These are phyloP conservation scores for Heterotis niloticus DNA, from an alignment of 2,113 vertebrate genomes.

Conservation along the genomic window DNA sequence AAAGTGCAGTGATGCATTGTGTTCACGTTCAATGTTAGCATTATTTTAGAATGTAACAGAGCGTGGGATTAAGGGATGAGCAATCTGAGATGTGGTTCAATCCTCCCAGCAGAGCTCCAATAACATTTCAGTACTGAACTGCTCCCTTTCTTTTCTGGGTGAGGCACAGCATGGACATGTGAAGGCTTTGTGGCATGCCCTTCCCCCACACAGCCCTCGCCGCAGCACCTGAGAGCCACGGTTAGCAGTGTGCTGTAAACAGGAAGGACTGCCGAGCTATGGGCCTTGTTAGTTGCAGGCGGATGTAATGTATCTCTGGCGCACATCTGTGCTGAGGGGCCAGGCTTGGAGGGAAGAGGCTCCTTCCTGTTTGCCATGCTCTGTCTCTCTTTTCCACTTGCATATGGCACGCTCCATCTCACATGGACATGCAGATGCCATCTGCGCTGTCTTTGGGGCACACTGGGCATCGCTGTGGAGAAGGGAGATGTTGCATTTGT, in stretches of 20 bases:
- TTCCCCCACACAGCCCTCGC: too few species aligned
- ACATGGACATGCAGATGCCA: background rate
- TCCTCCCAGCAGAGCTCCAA: too few species aligned
- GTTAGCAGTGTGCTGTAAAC: background rate
- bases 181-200: background rate
- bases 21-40: too few species aligned
- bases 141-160: background rate
- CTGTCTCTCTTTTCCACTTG: background rate
- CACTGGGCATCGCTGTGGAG: too few species aligned
- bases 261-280: background rate
- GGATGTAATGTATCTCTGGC: constrained; percentile 13
- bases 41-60: too few species aligned
- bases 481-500: too few species aligned
- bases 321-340: background rate
- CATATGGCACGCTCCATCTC: background rate
- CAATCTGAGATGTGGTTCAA: too few species aligned
- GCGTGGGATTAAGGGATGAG: too few species aligned
- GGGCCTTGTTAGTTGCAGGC: background rate
- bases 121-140: too few species aligned
- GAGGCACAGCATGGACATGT: background rate
- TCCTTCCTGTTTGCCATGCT: background rate
- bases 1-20: too few species aligned
- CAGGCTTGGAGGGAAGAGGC: background rate
- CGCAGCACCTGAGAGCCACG: background rate
- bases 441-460: background rate